Base-by-base conservation (phyloP, 2,888 invertebrate genomes). In the Phasia obesa region DNA sequence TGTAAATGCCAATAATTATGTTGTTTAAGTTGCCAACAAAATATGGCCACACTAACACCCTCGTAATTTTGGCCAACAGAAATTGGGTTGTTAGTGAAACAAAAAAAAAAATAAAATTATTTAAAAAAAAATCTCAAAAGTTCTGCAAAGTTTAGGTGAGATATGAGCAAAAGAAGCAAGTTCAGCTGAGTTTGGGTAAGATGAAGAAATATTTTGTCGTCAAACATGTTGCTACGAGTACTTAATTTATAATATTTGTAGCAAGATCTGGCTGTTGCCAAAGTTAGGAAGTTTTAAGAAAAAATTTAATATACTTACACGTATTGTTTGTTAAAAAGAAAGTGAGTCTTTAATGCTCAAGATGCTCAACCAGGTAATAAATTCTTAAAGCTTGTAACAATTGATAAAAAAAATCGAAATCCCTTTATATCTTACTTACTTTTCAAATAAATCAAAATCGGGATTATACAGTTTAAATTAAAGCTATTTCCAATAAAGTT, bases 21-120 rank as follows among this genome's bases (percentile, higher is more conserved):
- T 88, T 88, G 88, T 74, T 64, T 78, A 79, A 70, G 62, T 84
- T 84, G 84, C 87, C 87, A 87, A 88, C 87, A 86, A 88, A 88
- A 88, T 88, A 88, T 89, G 89, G 88, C 88, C 89, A 89, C 88
- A 88, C 88, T 88, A 87, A 88, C 87, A 89, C 88, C 89, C 88
- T 87, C 87, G 87, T 87, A 87, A 87, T 87, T 87, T 87, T 88
- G 88, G 88, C 87, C 88, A 88, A 83, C 75, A 79, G 87, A 88
- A 87, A 88, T 88, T 89, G 88, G 88, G 88, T 88, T 88, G 87
- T 87, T 87, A 85, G 87, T 85, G 74, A 57, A 76, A 62, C 7
- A 55, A 69, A 23, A 47, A 31, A 31, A 44, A 31, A 3, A 42
- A 51, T 31, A 53, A 23, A 77, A 44, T 49, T 21, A 23, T 3